Percentiles rank a stretch among this genome's conserved stretches.
Evolutionary conservation across 1,140 invertebrate genomes (phyloP).

Genomic region (Charaxes varanes): DNA sequence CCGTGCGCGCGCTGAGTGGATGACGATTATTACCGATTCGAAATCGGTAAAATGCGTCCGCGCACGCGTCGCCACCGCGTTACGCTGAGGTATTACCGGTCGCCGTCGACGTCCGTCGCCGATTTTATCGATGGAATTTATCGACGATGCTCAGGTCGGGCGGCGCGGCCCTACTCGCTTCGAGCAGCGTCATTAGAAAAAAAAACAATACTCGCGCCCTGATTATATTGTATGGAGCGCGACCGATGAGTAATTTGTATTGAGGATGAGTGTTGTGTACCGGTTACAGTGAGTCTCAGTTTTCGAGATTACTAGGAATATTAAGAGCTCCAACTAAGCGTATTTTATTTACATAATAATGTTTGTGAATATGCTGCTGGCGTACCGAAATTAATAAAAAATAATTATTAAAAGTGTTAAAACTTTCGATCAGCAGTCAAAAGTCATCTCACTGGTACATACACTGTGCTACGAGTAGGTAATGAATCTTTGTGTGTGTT

Average conservation of each 20-base stretch:
- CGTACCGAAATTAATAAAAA: too few species aligned
- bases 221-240: constrained; percentile 15
- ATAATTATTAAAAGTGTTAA: too few species aligned
- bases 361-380: too few species aligned
- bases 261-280: background rate
- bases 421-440: too few species aligned
- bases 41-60: constrained; percentile 64
- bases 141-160: constrained; percentile 49
- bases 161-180: constrained; percentile 38
- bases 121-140: constrained; percentile 73
- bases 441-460: too few species aligned
- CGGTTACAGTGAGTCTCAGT: too few species aligned
- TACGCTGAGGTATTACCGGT: constrained; percentile 68
- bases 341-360: too few species aligned
- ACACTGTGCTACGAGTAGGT: too few species aligned
- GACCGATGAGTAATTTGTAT: constrained; percentile 9
- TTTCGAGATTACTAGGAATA: too few species aligned
- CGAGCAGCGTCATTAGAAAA: constrained; percentile 28
- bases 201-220: constrained; percentile 21
- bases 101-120: constrained; percentile 56
- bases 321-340: too few species aligned
- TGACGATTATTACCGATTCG: constrained; percentile 66
- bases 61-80: constrained; percentile 70
- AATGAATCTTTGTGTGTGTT: too few species aligned
- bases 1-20: constrained; percentile 66